phyloP scores from a whole-genome alignment of 2,797 vertebrate genomes.

The Vespertilio murinus region DNA sequence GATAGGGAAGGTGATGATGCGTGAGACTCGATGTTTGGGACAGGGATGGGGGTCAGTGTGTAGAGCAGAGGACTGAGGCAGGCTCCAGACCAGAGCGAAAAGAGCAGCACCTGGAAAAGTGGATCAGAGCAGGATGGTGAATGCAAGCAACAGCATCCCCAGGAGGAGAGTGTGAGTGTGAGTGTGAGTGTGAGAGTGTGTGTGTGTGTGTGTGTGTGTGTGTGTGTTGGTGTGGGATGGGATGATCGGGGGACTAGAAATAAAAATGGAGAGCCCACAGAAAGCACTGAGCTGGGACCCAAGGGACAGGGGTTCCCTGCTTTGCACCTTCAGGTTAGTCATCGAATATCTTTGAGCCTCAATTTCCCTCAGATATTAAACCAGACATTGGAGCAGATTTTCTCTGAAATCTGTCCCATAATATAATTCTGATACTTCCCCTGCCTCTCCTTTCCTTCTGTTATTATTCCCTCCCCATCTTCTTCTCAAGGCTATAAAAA shows the following conservation, averaged over 20 bases:
- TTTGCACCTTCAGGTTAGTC: not conserved
- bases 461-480: not conserved
- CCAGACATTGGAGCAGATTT: not conserved
- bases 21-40: not conserved
- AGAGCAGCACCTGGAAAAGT: not conserved
- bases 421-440: not conserved
- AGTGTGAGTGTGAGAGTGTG: rapidly evolving
- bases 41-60: not conserved
- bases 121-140: not conserved
- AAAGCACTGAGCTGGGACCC: not conserved
- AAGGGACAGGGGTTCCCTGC: not conserved
- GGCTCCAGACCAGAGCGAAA: not conserved
- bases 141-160: rapidly evolving
- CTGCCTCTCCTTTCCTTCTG: not conserved
- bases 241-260: not conserved
- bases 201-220: rapidly evolving
- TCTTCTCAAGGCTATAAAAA: not conserved
- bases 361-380: not conserved
- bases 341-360: not conserved
- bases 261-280: not conserved
- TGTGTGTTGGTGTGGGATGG: not conserved
- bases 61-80: not conserved
- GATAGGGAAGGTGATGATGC: not conserved
- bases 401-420: not conserved
- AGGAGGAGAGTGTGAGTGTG: not conserved